phyloP scores from a whole-genome alignment of 2,113 vertebrate species.

The Saguinus midas region DNA sequence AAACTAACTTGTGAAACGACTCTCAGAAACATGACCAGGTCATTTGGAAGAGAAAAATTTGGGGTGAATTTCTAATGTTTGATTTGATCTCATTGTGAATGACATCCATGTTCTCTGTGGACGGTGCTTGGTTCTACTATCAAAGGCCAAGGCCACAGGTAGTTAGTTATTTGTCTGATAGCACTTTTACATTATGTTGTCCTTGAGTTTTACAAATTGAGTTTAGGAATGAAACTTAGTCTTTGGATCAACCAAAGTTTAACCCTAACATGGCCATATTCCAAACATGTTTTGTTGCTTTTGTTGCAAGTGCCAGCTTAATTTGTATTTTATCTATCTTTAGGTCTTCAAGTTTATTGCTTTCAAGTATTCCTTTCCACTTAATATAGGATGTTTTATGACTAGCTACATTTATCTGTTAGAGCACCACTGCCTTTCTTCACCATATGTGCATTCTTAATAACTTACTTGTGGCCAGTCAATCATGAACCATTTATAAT shows the following conservation, averaged over 20 bases:
- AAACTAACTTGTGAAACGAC: background rate
- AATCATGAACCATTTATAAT: slow-evolving; percentile 75
- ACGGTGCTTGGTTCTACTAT: background rate
- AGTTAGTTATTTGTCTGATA: background rate
- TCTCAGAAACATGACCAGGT: background rate
- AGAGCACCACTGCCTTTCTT: background rate
- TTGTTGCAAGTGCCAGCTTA: background rate
- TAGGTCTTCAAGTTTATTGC: background rate
- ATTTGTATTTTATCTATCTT: background rate
- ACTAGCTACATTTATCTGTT: slow-evolving; percentile 21
- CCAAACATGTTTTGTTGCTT: background rate
- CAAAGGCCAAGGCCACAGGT: background rate
- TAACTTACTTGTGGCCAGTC: slow-evolving; percentile 71
- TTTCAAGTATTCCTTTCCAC: background rate
- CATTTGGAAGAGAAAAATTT: background rate
- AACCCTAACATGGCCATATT: background rate
- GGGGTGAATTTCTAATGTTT: background rate
- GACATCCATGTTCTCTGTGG: background rate
- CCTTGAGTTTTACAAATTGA: background rate
- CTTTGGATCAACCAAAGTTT: background rate
- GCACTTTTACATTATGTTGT: background rate
- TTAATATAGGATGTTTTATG: background rate
- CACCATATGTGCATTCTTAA: slow-evolving; percentile 66
- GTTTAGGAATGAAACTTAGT: background rate
- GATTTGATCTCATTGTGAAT: background rate